Base-by-base conservation (phyloP, 2,113 vertebrate species). In the Casuarius casuarius region DNA sequence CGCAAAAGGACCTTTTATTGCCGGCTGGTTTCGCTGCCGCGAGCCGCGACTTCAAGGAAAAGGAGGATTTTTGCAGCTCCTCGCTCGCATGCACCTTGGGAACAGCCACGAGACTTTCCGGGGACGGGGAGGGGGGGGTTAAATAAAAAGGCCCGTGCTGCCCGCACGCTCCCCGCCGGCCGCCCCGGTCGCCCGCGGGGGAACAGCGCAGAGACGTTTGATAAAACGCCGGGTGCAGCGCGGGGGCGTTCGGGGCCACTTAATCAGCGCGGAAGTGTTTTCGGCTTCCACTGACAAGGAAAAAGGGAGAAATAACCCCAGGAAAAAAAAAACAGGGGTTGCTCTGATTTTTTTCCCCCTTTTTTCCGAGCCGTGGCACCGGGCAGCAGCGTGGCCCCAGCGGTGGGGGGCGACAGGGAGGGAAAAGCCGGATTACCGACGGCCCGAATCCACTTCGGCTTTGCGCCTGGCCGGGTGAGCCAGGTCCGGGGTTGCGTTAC, bases 241-340 rank as follows among this genome's bases (percentile, higher is more conserved):
- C 6, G 0, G 1, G 26, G 59, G n/a, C 9, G 42, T 48, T 33
- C 48, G 15, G 44, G 49, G 16, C 75, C 0, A 0, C 22, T 10
- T 28, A 13, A 7, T 51, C 1, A 0, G 49, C 38, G n/a, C 46
- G 28, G 26, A 66, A 54, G 33, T 0, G 1, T 48, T 13, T 70
- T 49, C 44, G 44, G 44, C 6, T 12, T 12, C 65, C 58, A 6
- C 3, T 2, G 35, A 14, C 75, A 51, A 44, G 72, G 71, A 13
- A 44, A 26, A 67, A 35, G 63, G 83, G 72, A 86, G 67, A 48
- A 73, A 5, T 22, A 61, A 28, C 11, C 46, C 63, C 49, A 62
- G 90, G 46, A 46, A 6, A 31, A 23, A 52, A 38, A 21, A 6
- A 3, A 1, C n/a, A 35, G 8, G 29, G 38, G 38, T 38, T 46